phyloP scores from a whole-genome alignment of 2,888 invertebrate species.

The Herminia tarsipennalis region DNA sequence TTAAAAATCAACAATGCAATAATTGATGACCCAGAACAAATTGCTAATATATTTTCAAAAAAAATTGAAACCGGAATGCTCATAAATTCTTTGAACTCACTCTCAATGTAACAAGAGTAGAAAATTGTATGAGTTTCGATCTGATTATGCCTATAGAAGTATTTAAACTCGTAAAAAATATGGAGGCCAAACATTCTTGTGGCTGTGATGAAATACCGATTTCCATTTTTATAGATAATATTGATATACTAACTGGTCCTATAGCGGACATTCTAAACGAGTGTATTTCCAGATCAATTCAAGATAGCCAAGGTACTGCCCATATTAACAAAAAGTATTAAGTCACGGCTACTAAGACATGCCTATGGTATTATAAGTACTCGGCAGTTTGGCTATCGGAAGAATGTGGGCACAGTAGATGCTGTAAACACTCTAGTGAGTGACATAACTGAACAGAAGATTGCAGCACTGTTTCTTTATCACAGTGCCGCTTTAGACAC shows the following conservation, averaged over 20 bases:
- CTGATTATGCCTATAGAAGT: neutral
- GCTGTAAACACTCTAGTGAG: neutral
- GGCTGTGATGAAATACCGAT: neutral
- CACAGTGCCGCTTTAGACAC: neutral
- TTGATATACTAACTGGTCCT: neutral
- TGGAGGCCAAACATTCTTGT: neutral
- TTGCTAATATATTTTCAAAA: neutral
- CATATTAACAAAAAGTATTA: neutral
- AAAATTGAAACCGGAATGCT: neutral
- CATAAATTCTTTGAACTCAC: neutral
- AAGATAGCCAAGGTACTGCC: neutral
- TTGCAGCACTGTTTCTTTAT: neutral
- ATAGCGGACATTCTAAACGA: neutral
- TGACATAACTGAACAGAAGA: neutral
- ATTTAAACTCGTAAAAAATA: neutral
- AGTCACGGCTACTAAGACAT: neutral
- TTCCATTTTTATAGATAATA: neutral
- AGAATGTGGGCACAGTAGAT: neutral
- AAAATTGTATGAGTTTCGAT: neutral
- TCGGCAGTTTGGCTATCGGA: neutral
- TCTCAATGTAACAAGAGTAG: neutral
- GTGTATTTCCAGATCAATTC: neutral
- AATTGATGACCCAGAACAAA: neutral
- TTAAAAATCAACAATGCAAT: neutral
- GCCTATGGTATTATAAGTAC: too few relatives aligned